Conservation (phyloP, 2,797 vertebrate species). For the Cyprinella venusta region DNA sequence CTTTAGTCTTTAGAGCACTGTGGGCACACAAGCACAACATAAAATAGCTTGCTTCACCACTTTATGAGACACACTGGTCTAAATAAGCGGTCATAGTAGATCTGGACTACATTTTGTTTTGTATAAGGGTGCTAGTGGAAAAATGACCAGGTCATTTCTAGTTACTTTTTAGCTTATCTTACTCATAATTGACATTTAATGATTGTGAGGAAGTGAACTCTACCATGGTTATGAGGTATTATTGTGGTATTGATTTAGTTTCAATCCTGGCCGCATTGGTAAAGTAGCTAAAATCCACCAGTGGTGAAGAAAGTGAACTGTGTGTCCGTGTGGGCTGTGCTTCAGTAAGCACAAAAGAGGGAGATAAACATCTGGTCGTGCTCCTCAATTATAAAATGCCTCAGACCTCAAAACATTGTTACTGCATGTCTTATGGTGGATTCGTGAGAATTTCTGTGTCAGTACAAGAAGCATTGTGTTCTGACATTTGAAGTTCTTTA, state of each 20-base stretch:
- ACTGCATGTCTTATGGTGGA: constrained; percentile 4
- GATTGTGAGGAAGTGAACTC: not conserved
- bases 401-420: constrained; percentile 22
- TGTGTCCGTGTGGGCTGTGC: not conserved
- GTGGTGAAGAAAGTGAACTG: constrained; percentile 13
- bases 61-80: not conserved
- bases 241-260: not conserved
- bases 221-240: not conserved
- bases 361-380: constrained; percentile 27
- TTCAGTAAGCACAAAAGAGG: constrained; percentile 27
- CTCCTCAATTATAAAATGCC: constrained; percentile 38
- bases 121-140: not conserved
- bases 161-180: not conserved
- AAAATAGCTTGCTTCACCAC: constrained; percentile 4
- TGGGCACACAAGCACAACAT: not conserved
- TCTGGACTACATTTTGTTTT: not conserved
- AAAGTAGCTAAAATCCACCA: not conserved
- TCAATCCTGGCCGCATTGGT: constrained; percentile 10
- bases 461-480: not conserved
- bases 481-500: not conserved
- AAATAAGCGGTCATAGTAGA: not conserved
- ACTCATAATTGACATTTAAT: not conserved
- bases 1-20: not conserved
- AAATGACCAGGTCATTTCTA: not conserved
- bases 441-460: constrained; percentile 22